Base-by-base conservation (phyloP, 2,888 invertebrate genomes). In the Phalangium opilio region DNA sequence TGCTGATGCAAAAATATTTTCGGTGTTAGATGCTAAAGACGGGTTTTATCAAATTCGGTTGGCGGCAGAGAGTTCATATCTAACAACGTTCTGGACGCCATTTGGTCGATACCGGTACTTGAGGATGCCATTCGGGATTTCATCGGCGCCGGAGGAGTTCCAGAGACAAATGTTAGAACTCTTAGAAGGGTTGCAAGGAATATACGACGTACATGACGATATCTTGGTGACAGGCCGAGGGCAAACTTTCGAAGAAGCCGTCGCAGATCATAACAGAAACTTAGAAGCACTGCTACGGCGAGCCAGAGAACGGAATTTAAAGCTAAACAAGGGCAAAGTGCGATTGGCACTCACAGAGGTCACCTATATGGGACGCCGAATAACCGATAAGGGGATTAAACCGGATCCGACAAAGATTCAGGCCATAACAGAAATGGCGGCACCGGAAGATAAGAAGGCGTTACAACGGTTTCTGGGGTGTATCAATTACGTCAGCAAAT, bases 311-410 rank as follows among this genome's bases (percentile, higher is more conserved):
- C 14, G 14, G 5, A 41, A 41, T 15, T 32, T 41, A 12, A 12
- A 14, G 14, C 19, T 41, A 4, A 41, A 41, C 18, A 17, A 14
- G 32, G 32, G 18, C 5, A 17, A 17, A 7, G 27, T 41, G 12
- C 41, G 41, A 5, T 14, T 41, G 4, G 21, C 27, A 8, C 27
- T 18, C n/a, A 12, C 41, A 4, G 18, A 41, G 10, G 35, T 44
- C 2, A 33, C 15, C 4, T 50, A 50, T 35, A n/a, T 50, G 36
- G 50, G 50, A 7, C 50, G 49, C 39, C 3, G 21, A 3, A 40
- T 50, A 1, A 10, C 49, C 12, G 11, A 35, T 11, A 44, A 36
- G 1, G 35, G 20, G 4, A 27, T 49, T 1, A 14, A 19, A 4
- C 50, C 48, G 1, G 14, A 34, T 11, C 44, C 33, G 8, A 18